Conservation (phyloP, 2,888 invertebrate genomes). For the Trichopria drosophilae region DNA sequence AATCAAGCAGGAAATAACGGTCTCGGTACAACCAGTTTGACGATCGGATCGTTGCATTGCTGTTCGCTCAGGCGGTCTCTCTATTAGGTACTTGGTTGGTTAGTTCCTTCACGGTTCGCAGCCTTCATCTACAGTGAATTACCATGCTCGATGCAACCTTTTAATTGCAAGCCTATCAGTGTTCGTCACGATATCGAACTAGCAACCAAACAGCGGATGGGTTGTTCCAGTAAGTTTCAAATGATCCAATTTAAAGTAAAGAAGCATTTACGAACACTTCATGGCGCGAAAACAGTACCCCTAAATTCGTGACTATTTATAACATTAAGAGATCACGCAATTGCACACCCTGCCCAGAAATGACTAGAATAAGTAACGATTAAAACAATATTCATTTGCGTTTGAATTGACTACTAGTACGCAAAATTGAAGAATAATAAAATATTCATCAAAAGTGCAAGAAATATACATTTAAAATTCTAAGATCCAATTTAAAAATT, state of each 20-base stretch:
- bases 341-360: too few relatives aligned
- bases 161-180: conserved; percentile 43
- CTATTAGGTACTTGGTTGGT: too few relatives aligned
- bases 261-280: too few relatives aligned
- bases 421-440: too few relatives aligned
- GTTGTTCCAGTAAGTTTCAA: conserved; percentile 17
- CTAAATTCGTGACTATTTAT: too few relatives aligned
- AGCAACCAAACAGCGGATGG: conserved; percentile 5
- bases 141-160: conserved; percentile 43
- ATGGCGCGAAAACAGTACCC: too few relatives aligned
- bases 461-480: conserved; percentile 55
- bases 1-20: conserved; percentile 51
- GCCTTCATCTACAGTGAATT: conserved; percentile 38
- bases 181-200: conserved; percentile 33
- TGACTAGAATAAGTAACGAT: too few relatives aligned
- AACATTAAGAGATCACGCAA: too few relatives aligned
- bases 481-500: conserved; percentile 57
- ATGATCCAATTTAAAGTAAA: conserved; percentile 32
- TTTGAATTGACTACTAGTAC: too few relatives aligned
- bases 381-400: too few relatives aligned
- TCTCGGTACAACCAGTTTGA: conserved; percentile 36
- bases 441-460: too few relatives aligned
- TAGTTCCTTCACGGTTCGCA: conserved; percentile 28
- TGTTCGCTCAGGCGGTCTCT: too few relatives aligned
- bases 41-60: conserved; percentile 14